phyloP scores from a whole-genome alignment of 2,888 invertebrate genomes.

The Sericinus montela region DNA sequence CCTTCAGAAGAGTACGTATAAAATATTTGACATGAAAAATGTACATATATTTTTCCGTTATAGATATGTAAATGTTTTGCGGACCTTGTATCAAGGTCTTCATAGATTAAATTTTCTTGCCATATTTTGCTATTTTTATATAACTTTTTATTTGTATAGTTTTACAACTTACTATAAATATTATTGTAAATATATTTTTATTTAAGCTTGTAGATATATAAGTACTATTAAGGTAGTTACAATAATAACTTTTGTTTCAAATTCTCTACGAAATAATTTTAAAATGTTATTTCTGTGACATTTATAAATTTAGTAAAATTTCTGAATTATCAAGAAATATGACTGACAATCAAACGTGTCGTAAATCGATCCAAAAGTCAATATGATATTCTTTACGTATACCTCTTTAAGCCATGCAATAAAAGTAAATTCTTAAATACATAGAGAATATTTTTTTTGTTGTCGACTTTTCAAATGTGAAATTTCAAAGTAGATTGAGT shows the following conservation, averaged over 20 bases:
- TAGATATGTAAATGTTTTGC: conserved; percentile 39
- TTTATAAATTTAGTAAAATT: too few relatives aligned
- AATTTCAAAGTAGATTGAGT: too few relatives aligned
- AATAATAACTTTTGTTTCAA: conserved; percentile 18
- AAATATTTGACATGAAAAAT: conserved; percentile 25
- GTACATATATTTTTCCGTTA: conserved; percentile 28
- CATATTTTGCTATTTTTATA: conserved; percentile 58
- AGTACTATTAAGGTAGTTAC: conserved; percentile 20
- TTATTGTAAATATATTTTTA: conserved; percentile 38
- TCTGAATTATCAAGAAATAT: too few relatives aligned
- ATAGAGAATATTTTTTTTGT: too few relatives aligned
- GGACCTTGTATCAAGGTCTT: conserved; percentile 75
- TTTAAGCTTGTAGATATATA: conserved; percentile 23
- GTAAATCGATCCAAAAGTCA: too few relatives aligned
- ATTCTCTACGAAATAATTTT: too few relatives aligned
- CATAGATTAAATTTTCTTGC: conserved; percentile 63
- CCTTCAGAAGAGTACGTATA: conserved; percentile 95
- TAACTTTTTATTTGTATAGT: conserved; percentile 20
- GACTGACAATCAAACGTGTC: too few relatives aligned
- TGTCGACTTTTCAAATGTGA: too few relatives aligned
- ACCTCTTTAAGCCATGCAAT: too few relatives aligned
- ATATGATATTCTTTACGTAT: too few relatives aligned
- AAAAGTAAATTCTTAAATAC: too few relatives aligned
- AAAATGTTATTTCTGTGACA: too few relatives aligned
- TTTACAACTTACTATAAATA: conserved; percentile 29